Percentiles rank a stretch among this genome's conserved stretches.
Evolutionary conservation across 1,140 invertebrate species (phyloP).

Genomic region (Kradibia gibbosae): DNA sequence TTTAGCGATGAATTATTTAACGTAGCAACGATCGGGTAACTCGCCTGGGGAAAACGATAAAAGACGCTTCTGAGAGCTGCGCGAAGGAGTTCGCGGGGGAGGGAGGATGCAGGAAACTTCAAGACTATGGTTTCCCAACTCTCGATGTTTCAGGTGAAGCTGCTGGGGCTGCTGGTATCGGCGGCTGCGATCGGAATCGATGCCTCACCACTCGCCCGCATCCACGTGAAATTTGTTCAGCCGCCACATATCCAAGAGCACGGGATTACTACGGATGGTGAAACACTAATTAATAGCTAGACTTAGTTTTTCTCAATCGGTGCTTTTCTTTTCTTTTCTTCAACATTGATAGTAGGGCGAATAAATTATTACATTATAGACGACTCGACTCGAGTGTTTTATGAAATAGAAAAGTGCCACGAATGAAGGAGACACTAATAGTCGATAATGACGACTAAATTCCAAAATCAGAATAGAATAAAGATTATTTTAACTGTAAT

Average conservation of each 20-base stretch:
- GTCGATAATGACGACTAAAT: too few species aligned
- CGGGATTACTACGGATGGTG: conserved; percentile 64
- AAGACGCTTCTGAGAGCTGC: too few species aligned
- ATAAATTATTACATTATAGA: too few species aligned
- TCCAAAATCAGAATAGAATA: too few species aligned
- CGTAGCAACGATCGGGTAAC: neutral
- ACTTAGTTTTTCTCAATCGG: neutral
- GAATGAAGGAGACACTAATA: too few species aligned
- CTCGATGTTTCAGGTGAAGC: conserved; percentile 38
- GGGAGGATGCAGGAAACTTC: neutral
- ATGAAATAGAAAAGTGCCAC: too few species aligned
- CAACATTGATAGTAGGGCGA: too few species aligned
- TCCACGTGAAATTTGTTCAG: conserved; percentile 67
- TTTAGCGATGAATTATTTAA: neutral
- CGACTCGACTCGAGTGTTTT: too few species aligned
- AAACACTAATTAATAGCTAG: conserved; percentile 28
- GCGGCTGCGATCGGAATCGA: conserved; percentile 48
- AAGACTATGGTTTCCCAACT: neutral
- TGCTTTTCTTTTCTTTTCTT: conserved; percentile 4
- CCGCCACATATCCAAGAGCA: conserved; percentile 66
- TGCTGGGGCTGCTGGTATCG: conserved; percentile 12
- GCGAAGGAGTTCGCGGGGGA: too few species aligned
- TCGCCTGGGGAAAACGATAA: too few species aligned
- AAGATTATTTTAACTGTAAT: too few species aligned
- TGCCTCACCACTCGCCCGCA: conserved; percentile 61